These are phyloP conservation scores for Lycophotia porphyrea DNA, from an alignment of 2,888 invertebrate genomes.

Conservation along the genomic window DNA sequence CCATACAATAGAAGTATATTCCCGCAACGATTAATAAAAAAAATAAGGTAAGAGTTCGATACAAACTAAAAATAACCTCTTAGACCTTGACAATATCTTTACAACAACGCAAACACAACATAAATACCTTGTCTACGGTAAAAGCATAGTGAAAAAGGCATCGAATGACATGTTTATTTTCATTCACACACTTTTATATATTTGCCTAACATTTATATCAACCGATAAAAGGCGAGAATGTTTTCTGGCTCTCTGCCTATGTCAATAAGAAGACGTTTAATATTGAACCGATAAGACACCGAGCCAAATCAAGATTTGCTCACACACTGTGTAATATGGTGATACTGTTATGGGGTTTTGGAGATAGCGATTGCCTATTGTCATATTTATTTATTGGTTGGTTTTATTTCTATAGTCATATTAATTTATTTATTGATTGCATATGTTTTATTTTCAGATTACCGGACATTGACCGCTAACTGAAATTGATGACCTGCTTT, in stretches of 20 bases:
- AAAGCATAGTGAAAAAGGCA: constrained; percentile 14
- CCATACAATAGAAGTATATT: neutral
- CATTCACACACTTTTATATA: constrained; percentile 18
- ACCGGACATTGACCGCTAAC: neutral
- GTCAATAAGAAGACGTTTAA: constrained; percentile 7
- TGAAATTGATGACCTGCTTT: too few relatives aligned
- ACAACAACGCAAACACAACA: constrained; percentile 8
- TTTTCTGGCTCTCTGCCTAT: constrained; percentile 27
- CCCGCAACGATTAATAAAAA: neutral
- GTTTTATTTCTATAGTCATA: neutral
- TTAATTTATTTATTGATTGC: neutral
- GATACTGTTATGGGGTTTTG: neutral
- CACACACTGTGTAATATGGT: neutral
- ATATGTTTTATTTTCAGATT: neutral
- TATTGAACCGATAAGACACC: constrained; percentile 7
- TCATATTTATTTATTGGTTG: neutral
- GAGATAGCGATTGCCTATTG: neutral
- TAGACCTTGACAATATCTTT: neutral
- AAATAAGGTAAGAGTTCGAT: neutral
- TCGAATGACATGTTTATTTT: constrained; percentile 32
- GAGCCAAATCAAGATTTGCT: constrained; percentile 11
- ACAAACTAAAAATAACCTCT: constrained; percentile 1
- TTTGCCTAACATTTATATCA: constrained; percentile 21
- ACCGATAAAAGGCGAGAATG: constrained; percentile 17
- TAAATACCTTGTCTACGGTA: constrained; percentile 14